Evolutionary conservation across 2,888 invertebrate genomes (phyloP).

Genomic region (Drosophila vallismaia): DNA sequence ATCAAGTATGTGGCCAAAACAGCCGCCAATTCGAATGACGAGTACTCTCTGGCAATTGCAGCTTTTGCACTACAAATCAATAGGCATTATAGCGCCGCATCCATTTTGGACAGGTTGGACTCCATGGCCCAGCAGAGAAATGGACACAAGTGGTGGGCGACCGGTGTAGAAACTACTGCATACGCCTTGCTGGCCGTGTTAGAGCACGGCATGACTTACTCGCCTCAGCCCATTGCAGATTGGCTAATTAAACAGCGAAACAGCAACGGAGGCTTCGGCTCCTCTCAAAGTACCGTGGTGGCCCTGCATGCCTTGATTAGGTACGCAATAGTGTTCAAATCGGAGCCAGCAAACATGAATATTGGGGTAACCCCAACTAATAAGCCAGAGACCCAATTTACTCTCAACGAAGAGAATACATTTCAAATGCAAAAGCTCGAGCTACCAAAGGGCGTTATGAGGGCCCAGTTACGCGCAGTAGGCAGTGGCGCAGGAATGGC

Average conservation of each 20-base stretch:
- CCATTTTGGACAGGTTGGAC: constrained; percentile 86
- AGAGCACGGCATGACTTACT: constrained; percentile 74
- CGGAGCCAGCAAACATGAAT: constrained; percentile 65
- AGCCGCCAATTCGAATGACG: constrained; percentile 87
- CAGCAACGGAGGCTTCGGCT: constrained; percentile 89
- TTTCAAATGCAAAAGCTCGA: constrained; percentile 92
- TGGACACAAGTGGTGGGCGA: constrained; percentile 92
- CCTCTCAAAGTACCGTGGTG: constrained; percentile 92
- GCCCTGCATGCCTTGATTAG: constrained; percentile 89
- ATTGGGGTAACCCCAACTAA: constrained; percentile 62
- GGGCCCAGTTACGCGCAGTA: constrained; percentile 88
- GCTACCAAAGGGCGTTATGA: constrained; percentile 67
- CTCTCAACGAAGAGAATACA: constrained; percentile 89
- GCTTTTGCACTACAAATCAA: constrained; percentile 91
- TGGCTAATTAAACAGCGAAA: constrained; percentile 90
- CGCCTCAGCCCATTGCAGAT: constrained; percentile 86
- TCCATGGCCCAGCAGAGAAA: constrained; percentile 84
- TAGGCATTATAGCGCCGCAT: constrained; percentile 88
- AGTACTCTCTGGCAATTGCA: constrained; percentile 91
- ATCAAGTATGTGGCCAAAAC: constrained; percentile 89
- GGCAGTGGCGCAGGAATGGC: constrained; percentile 92
- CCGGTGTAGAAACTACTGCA: constrained; percentile 92
- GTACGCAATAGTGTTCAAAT: constrained; percentile 86
- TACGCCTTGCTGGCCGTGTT: constrained; percentile 91
- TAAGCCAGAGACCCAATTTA: constrained; percentile 46